Evolutionary conservation across 2,888 invertebrate species (phyloP), one percentile per base, ranked within the genome.

Genomic region (Mesochorus sp.): DNA sequence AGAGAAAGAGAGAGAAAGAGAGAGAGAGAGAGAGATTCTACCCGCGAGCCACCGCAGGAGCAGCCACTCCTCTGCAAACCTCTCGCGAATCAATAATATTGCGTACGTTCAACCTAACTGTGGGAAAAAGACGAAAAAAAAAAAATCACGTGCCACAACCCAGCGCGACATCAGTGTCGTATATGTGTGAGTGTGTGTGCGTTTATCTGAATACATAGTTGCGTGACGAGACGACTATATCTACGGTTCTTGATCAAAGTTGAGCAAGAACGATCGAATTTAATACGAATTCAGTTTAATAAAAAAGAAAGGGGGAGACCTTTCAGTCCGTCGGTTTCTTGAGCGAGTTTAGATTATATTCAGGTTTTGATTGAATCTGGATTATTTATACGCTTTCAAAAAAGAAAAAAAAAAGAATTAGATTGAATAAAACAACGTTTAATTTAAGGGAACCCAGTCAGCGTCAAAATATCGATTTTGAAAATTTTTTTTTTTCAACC

Each of bases 11-110:
- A 21, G 21, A 26, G 55, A 12, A 17, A 19, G 34, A 70, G 47
- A 53, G 34, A 26, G 21, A 5, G 31, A n/a, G 17, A 47, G 59
- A 61, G 39, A 3, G 39, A 51, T 19, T 71, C 59, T 28, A 19
- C 51, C 59, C 61, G 39, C 68, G 62, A 51, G 55, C 14, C 21
- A 37, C 42, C 55, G 73, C 64, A 31, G 49, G 39, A 53, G 62
- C 67, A 67, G 77, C 78, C 78, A 74, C 78, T 78, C 68, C 78
- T 71, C 61, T 51, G 78, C 59, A 68, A 78, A 78, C 34, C 64
- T 74, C 64, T 49, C 14, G 42, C 73, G 64, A 78, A 74, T 78
- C 78, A 74, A 78, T 78, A 78, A 70, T 68, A 68, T 62, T 68
- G 77, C 67, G 77, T 73, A 68, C 70, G 68, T 70, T 70, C 74